Evolutionary conservation across 2,888 invertebrate genomes (phyloP), one percentile per base, ranked within the genome.

Genomic region (Arctia plantaginis): DNA sequence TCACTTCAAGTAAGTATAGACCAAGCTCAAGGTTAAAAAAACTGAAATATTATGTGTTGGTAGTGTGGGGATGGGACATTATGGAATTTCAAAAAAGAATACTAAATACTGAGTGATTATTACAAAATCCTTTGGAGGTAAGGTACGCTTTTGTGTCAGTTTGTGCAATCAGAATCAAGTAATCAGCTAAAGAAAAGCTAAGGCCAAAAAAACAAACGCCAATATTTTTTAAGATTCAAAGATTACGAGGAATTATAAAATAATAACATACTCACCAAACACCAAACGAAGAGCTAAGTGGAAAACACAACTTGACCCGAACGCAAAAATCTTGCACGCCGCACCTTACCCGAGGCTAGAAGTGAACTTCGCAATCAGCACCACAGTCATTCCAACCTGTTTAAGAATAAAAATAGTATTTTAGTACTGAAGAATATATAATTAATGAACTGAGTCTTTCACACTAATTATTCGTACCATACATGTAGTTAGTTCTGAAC

Each of bases 321-420:
- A 41, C 64, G 55, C 71, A 73, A 69, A 66, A 77, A 62, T 76
- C 67, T 59, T 72, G 79, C 72, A 73, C 76, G 75, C 80, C 77
- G 69, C 74, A 68, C 72, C 77, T 76, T 77, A 82, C 81, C 73
- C 80, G 80, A 80, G 82, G 83, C 88, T 81, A 77, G 80, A 79
- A 81, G 86, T 87, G 77, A 82, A 80, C 80, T 84, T 85, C 64
- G 86, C 86, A 86, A 88, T 87, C 89, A 85, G 79, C 82, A 77
- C 76, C 75, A 76, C 81, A 81, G 74, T 81, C 86, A 82, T 80
- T 75, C 62, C 68, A 80, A 78, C 78, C 77, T 80, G 84, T 82
- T 78, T 72, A 79, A 77, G 66, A 77, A 78, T 73, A 74, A 71
- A 71, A 74, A 79, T 73, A 78, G 74, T 73, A 73, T 66, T 18